These are phyloP conservation scores for Apostichopus japonicus DNA, from an alignment of 35 echinoderm and acorn worm species.

Conservation along the genomic window DNA sequence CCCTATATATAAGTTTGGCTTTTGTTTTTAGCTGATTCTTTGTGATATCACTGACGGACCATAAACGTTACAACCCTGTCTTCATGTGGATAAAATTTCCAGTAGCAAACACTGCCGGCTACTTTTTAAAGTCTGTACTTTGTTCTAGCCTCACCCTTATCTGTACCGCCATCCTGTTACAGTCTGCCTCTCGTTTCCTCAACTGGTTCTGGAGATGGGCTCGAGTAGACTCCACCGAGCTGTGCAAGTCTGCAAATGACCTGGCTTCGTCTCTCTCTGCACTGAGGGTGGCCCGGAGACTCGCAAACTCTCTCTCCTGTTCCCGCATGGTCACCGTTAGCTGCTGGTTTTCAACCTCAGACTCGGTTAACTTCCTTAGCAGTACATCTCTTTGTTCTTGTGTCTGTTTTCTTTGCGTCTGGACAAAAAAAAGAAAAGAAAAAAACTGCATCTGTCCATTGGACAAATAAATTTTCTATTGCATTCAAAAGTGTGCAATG, in stretches of 20 bases:
- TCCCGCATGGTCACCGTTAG: slow-evolving; percentile 66
- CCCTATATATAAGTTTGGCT: too few relatives aligned
- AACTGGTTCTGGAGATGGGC: slow-evolving; percentile 96
- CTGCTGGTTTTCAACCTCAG: slow-evolving; percentile 80
- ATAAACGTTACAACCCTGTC: too few relatives aligned
- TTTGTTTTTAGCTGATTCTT: too few relatives aligned
- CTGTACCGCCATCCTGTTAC: slow-evolving; percentile 97
- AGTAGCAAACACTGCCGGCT: too few relatives aligned
- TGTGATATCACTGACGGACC: too few relatives aligned
- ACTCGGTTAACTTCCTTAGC: slow-evolving; percentile 90
- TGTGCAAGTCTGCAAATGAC: slow-evolving; percentile 81
- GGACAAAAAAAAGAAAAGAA: not conserved
- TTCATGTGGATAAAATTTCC: too few relatives aligned
- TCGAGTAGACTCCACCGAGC: slow-evolving; percentile 79
- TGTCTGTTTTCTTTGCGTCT: slow-evolving; percentile 65
- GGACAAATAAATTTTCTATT: not conserved
- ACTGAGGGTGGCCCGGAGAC: slow-evolving; percentile 62
- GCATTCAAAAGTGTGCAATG: not conserved
- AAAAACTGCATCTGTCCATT: not conserved
- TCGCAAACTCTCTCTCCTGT: slow-evolving; percentile 57
- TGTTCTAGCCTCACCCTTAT: slow-evolving; percentile 60
- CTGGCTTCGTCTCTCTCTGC: slow-evolving; percentile 75
- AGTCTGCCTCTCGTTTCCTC: slow-evolving; percentile 91
- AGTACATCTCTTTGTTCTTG: slow-evolving; percentile 90
- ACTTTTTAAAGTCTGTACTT: not conserved